Evolutionary conservation across 2,888 invertebrate genomes (phyloP), one percentile per base, ranked within the genome.

Genomic region (Euspilapteryx auroguttella): DNA sequence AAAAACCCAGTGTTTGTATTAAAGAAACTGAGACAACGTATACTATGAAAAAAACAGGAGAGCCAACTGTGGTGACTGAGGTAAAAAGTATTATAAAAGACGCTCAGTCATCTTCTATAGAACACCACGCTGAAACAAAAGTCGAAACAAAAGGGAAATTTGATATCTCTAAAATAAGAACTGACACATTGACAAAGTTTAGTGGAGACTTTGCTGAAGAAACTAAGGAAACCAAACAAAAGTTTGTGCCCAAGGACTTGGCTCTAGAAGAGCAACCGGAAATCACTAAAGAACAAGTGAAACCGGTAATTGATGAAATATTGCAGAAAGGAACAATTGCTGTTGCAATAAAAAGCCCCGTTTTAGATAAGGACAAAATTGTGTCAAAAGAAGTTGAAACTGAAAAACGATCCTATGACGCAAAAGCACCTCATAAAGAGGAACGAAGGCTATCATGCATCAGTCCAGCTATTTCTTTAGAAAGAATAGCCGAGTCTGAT

Each of bases 371-470:
- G 45, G 73, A 71, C 34, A 71, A 66, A 48, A 42, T 35, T 2
- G 39, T 63, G 3, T 48, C 58, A 2, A 71, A 61, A 45, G 73
- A 75, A 36, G 45, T 62, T 8, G 71, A 73, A 38, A 49, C 50
- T 2, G 73, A 75, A 44, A 71, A 64, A 37, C 43, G 73, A 28
- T 69, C 68, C 1, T 75, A 73, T 30, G 73, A 75, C 39, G 56
- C 66, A n/a, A 75, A 73, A 49, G 62, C 65, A 12, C 73, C 73
- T 1, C 57, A 54, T 15, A 71, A 65, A 48, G 69, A 71, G 20
- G 75, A 75, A 41, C 52, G 75, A 11, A 49, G 75, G 36, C 73
- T 71, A 50, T 75, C 75, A 1, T 75, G 73, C 36, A 61, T 75
- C 3, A 75, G 75, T 35, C 75, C 75, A 23, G 75, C 75, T 10